Conservation (phyloP, 2,113 vertebrate genomes). For the Elgaria multicarinata region DNA sequence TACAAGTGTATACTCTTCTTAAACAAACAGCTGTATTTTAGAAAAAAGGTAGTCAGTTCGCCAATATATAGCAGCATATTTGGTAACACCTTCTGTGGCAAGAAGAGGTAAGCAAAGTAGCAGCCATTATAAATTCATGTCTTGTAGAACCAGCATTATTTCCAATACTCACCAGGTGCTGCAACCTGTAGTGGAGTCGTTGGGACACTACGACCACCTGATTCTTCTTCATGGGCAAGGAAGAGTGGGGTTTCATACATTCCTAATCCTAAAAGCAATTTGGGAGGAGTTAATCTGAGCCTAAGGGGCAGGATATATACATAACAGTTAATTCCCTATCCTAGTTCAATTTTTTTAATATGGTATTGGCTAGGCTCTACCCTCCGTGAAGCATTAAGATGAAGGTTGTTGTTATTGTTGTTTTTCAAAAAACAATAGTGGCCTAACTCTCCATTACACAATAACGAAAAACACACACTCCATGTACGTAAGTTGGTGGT, state of each 20-base stretch:
- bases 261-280: slow-evolving; percentile 84
- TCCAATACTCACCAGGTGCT: slow-evolving; percentile 81
- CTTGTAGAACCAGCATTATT: not conserved
- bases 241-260: slow-evolving; percentile 93
- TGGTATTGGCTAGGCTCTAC: not conserved
- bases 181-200: slow-evolving; percentile 89
- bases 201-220: slow-evolving; percentile 91
- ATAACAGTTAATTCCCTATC: not conserved
- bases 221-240: slow-evolving; percentile 91
- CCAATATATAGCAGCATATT: fast-evolving
- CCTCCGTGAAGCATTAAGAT: not conserved
- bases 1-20: not conserved
- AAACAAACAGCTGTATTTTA: not conserved
- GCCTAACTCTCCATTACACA: not conserved
- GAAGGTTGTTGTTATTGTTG: no score
- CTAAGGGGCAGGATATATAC: not conserved
- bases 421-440: no score
- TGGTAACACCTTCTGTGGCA: not conserved
- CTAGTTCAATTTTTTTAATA: not conserved
- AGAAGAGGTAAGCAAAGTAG: fast-evolving
- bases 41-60: not conserved
- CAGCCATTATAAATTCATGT: not conserved
- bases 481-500: not conserved
- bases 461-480: not conserved
- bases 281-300: slow-evolving; percentile 7